Evolutionary conservation across 2,113 vertebrate species (phyloP), one percentile per base, ranked within the genome.

Genomic region (Trichomycterus rosablanca): DNA sequence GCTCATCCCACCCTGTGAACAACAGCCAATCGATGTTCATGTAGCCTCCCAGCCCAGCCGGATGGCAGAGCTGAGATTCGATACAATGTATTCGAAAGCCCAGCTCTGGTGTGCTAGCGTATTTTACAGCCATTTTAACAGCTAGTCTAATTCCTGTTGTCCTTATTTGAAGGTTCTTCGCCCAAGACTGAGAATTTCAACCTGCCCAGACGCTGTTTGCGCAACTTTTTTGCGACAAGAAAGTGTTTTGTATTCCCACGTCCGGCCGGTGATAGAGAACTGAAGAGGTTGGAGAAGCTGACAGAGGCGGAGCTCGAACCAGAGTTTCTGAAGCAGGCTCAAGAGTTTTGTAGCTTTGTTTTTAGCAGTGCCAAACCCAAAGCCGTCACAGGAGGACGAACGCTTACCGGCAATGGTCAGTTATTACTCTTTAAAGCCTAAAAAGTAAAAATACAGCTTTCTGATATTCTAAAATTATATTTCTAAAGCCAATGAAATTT

Each of bases 391-490:
- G 74, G 68, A 10, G 74, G 72, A 0, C 49, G 66, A 0, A 20
- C 10, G 1, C 50, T 81, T 30, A 77, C n/a, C 1, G 80, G 82
- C 11, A 40, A 18, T 2, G 63, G 80, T 82, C 49, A 67, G 80
- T 74, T 19, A n/a, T 4, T 5, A 50, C 15, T n/a, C 2, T 1
- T 59, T 46, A 15, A 3, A 26, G 34, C n/a, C 6, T 6, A 48
- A 26, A 30, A 7, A 50, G 6, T 7, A 30, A 30, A 30, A 4
- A 30, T 37, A 37, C 12, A 37, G 34, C 9, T 9, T 32, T 32
- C 4, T 32, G 30, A 32, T 32, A 9, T 32, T 32, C 30, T 32
- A 5, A 32, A 5, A 32, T 4, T 32, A 35, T 10, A 35, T 12
- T 35, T 2, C 2, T 35, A n/a, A 14, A 40, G 3, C 4, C n/a